A percentile compares a stretch with the other conserved stretches of the same genome.
Conservation (phyloP, 1,140 invertebrate species). For the Hypsibius dujardini region DNA sequence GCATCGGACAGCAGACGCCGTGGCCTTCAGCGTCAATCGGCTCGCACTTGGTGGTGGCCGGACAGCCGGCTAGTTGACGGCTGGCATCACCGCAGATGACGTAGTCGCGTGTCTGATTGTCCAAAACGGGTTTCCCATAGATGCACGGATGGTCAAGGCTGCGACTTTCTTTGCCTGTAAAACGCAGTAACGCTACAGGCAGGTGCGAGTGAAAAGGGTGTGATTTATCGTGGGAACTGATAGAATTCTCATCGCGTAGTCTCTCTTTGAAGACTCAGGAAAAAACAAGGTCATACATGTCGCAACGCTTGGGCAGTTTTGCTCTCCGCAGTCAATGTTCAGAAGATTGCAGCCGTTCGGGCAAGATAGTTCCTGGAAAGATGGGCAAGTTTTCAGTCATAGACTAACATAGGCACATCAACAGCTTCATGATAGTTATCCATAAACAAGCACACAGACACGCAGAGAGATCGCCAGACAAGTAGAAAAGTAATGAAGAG, state of each 20-base stretch:
- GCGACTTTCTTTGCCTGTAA: constrained; percentile 12
- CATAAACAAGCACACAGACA: too few species aligned
- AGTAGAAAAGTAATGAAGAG: too few species aligned
- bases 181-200: background rate
- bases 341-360: constrained; percentile 15
- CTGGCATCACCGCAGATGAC: background rate
- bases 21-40: constrained; percentile 14
- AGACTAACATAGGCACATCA: background rate
- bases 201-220: too few species aligned
- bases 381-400: background rate
- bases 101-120: background rate
- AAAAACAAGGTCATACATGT: constrained; percentile 8
- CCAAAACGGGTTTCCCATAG: background rate
- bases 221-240: too few species aligned
- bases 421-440: background rate
- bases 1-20: constrained; percentile 14
- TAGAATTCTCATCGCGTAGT: too few species aligned
- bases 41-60: constrained; percentile 1
- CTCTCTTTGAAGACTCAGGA: background rate
- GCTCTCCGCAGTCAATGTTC: background rate
- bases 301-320: background rate
- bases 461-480: too few species aligned
- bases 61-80: background rate
- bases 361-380: background rate
- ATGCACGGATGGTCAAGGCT: constrained; percentile 14